These are phyloP conservation scores for Drosophila flavopinicola DNA, from an alignment of 2,888 invertebrate species.

Conservation along the genomic window DNA sequence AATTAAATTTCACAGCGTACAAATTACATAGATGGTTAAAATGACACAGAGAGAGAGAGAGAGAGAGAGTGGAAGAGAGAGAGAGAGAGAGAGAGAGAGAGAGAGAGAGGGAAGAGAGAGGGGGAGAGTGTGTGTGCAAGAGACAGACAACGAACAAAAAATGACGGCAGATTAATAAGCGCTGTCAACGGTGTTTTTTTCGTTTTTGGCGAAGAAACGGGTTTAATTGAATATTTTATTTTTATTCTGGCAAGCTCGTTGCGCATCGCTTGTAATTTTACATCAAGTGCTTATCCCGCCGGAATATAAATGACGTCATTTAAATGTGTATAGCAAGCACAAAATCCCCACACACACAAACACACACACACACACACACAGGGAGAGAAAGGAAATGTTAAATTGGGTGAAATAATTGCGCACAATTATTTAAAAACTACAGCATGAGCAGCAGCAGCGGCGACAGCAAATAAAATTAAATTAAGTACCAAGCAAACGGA, in stretches of 20 bases:
- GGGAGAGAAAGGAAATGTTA: conserved; percentile 61
- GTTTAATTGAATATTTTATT: conserved; percentile 78
- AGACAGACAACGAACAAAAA: conserved; percentile 43
- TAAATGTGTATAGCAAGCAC: conserved; percentile 62
- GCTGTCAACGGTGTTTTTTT: conserved; percentile 72
- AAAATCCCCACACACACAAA: conserved; percentile 31
- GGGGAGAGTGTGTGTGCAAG: too few relatives aligned
- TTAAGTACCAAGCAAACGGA: conserved; percentile 74
- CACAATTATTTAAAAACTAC: conserved; percentile 77
- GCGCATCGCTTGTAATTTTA: conserved; percentile 62
- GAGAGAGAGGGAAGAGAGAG: not conserved
- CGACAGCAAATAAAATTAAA: conserved; percentile 75
- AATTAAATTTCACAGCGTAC: conserved; percentile 63
- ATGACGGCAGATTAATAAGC: conserved; percentile 70
- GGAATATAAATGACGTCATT: conserved; percentile 78
- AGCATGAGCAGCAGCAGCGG: conserved; percentile 24
- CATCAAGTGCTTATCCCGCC: conserved; percentile 77
- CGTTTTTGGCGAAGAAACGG: conserved; percentile 61
- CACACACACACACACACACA: conserved; percentile 14
- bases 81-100: not conserved
- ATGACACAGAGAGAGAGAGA: not conserved
- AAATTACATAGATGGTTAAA: conserved; percentile 22
- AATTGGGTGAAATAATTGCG: conserved; percentile 77
- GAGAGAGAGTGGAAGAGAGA: not conserved
- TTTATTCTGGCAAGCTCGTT: conserved; percentile 50